phyloP scores from a whole-genome alignment of 2,888 invertebrate genomes.

The Drosophila trichaetosa region DNA sequence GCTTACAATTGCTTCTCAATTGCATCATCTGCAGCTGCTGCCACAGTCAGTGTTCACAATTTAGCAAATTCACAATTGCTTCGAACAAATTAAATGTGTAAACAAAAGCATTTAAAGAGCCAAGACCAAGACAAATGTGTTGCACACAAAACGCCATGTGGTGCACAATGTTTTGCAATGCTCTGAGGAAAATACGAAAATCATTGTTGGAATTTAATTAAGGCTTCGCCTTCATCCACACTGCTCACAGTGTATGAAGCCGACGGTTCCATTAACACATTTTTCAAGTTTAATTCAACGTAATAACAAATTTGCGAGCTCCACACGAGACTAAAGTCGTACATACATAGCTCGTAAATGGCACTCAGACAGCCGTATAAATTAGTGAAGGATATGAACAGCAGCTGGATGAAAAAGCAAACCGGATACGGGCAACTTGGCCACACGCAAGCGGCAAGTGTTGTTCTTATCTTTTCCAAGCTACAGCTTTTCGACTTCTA shows the following conservation, averaged over 20 bases:
- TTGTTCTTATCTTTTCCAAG: slow-evolving; percentile 30
- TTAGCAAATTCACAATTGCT: slow-evolving; percentile 24
- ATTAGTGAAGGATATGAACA: slow-evolving; percentile 67
- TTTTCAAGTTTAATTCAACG: slow-evolving; percentile 79
- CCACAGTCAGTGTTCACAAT: slow-evolving; percentile 6
- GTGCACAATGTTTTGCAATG: slow-evolving; percentile 35
- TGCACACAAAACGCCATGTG: slow-evolving; percentile 64
- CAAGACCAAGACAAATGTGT: slow-evolving; percentile 25
- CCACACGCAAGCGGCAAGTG: slow-evolving; percentile 23
- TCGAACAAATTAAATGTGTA: slow-evolving; percentile 19
- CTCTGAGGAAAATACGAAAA: slow-evolving; percentile 54
- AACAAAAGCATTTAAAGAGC: slow-evolving; percentile 21
- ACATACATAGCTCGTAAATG: slow-evolving; percentile 16
- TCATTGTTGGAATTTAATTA: slow-evolving; percentile 76
- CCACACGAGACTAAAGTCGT: neutral
- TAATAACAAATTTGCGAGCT: slow-evolving; percentile 66
- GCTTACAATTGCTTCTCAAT: slow-evolving; percentile 1
- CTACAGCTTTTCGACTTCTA: slow-evolving; percentile 18
- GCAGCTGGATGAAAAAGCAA: slow-evolving; percentile 40
- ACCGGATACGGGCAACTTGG: slow-evolving; percentile 24
- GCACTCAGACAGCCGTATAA: slow-evolving; percentile 61
- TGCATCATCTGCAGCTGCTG: slow-evolving; percentile 19
- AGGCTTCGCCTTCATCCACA: slow-evolving; percentile 15
- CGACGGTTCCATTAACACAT: slow-evolving; percentile 67
- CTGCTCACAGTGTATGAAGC: slow-evolving; percentile 25